Evolutionary conservation across 2,888 invertebrate species (phyloP).

Genomic region (Fragum fragum): DNA sequence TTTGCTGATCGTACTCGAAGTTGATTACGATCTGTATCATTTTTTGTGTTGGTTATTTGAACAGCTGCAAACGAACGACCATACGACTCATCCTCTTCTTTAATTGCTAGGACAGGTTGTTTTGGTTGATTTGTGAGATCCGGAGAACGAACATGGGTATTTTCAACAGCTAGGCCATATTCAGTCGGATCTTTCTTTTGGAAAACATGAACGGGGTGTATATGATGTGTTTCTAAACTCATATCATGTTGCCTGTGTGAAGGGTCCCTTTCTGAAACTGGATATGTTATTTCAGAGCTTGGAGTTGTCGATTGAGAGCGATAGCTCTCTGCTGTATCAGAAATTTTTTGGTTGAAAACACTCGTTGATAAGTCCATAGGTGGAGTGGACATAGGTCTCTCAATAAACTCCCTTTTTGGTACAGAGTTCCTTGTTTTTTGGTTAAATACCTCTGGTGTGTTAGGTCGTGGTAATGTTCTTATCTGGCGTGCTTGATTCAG

Average conservation of each 20-base stretch:
- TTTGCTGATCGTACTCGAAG: not conserved
- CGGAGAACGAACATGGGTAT: not conserved
- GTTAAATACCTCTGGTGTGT: constrained; percentile 52
- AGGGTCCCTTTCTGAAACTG: constrained; percentile 8
- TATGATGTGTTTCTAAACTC: constrained; percentile 30
- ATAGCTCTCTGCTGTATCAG: constrained; percentile 32
- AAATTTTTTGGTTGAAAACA: constrained; percentile 36
- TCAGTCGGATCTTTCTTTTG: constrained; percentile 20
- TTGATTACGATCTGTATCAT: not conserved
- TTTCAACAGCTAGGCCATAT: not conserved
- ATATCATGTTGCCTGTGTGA: not conserved
- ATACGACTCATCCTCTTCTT: constrained; percentile 53
- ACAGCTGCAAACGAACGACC: constrained; percentile 65
- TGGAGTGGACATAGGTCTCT: constrained; percentile 57
- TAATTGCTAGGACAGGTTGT: constrained; percentile 33
- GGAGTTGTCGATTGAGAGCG: constrained; percentile 3
- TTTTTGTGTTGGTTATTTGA: constrained; percentile 46
- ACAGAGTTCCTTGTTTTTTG: not conserved
- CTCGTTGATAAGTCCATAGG: constrained; percentile 30
- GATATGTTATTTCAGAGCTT: constrained; percentile 22
- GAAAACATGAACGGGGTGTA: constrained; percentile 29
- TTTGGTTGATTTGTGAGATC: not conserved
- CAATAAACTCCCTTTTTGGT: constrained; percentile 44
- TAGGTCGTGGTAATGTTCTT: constrained; percentile 42
- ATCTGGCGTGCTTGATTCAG: constrained; percentile 2